A percentile compares a stretch with the other conserved stretches of the same genome.
Conservation (phyloP, 1,140 invertebrate genomes). For the Camponotus floridanus region DNA sequence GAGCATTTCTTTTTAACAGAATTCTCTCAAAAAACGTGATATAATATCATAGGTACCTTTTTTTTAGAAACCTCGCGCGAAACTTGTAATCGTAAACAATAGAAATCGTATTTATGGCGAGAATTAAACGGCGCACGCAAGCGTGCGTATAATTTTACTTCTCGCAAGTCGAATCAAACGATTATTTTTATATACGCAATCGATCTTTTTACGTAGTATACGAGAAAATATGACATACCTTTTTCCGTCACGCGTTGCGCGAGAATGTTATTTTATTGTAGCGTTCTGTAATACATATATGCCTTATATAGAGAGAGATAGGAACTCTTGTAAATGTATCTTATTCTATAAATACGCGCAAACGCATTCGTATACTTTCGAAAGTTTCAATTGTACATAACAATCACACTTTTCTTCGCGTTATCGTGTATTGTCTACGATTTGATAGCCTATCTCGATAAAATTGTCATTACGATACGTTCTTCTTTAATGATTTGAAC, state of each 20-base stretch:
- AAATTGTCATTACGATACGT: background rate
- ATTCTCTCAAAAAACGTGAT: background rate
- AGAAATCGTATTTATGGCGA: constrained; percentile 28
- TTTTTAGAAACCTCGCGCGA: background rate
- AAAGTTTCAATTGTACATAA: constrained; percentile 13
- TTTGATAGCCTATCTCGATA: constrained; percentile 32
- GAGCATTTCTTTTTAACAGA: background rate
- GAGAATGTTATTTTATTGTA: constrained; percentile 39
- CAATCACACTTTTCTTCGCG: background rate
- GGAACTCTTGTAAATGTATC: background rate
- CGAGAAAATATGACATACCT: constrained; percentile 31
- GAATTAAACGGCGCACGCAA: constrained; percentile 44
- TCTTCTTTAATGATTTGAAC: background rate
- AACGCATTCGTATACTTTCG: background rate
- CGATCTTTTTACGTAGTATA: background rate
- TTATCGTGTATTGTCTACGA: constrained; percentile 13
- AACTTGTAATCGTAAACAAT: constrained; percentile 35
- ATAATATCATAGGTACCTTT: background rate
- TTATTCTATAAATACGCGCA: constrained; percentile 8
- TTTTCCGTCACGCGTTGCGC: constrained; percentile 14
- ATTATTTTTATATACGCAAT: constrained; percentile 25
- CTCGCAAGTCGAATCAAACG: background rate
- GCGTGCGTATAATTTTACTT: constrained; percentile 19
- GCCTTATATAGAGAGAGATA: constrained; percentile 4
- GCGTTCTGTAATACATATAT: background rate